Percentiles rank a stretch among this genome's conserved stretches.
These are phyloP conservation scores for Apis florea DNA, from an alignment of 1,140 invertebrate genomes.

Conservation along the genomic window DNA sequence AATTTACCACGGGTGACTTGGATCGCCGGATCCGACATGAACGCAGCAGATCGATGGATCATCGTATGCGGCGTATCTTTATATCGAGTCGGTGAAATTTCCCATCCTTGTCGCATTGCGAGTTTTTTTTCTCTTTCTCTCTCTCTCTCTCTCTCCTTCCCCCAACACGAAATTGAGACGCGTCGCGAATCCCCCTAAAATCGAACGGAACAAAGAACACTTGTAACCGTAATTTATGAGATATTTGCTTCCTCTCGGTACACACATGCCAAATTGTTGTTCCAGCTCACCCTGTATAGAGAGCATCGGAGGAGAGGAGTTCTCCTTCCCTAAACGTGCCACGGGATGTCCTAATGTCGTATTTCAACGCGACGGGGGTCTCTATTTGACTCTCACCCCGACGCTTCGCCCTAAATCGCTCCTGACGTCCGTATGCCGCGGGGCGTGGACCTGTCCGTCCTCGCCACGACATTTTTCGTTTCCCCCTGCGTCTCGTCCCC, in stretches of 20 bases:
- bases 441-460: conserved; percentile 60
- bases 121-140: no score
- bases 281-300: conserved; percentile 36
- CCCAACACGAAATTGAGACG: background rate
- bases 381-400: conserved; percentile 67
- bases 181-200: background rate
- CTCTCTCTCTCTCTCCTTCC: background rate
- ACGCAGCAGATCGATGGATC: no score
- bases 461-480: conserved; percentile 48
- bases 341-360: conserved; percentile 57
- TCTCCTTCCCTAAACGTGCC: conserved; percentile 57
- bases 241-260: conserved; percentile 11
- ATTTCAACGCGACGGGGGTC: conserved; percentile 64
- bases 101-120: no score
- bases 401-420: conserved; percentile 60
- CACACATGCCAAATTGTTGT: conserved; percentile 16
- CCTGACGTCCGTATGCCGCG: conserved; percentile 61
- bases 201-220: background rate
- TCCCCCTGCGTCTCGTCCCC: background rate
- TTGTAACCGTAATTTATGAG: conserved; percentile 26
- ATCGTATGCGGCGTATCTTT: no score
- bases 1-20: background rate
- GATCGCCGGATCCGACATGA: background rate
- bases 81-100: no score
- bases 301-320: background rate